A percentile compares a stretch with the other conserved stretches of the same genome.
These are phyloP conservation scores for Eremophila alpestris DNA, from an alignment of 2,797 vertebrate species.

Conservation along the genomic window DNA sequence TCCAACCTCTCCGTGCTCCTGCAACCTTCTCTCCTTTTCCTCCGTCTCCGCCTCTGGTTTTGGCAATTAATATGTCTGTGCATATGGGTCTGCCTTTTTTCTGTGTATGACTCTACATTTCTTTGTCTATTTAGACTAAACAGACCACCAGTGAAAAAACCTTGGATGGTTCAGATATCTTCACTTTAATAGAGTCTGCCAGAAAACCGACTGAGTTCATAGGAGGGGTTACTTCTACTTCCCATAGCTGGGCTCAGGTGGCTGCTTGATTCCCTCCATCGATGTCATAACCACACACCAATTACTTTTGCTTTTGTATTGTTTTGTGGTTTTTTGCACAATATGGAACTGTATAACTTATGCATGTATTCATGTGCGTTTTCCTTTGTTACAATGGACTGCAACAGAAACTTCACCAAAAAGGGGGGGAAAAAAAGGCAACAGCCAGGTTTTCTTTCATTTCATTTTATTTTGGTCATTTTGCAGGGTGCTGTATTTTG, in stretches of 20 bases:
- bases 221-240: slow-evolving; percentile 82
- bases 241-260: slow-evolving; percentile 86
- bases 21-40: slow-evolving; percentile 47
- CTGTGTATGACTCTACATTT: slow-evolving; percentile 76
- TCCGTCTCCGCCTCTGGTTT: slow-evolving; percentile 49
- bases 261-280: slow-evolving; percentile 60
- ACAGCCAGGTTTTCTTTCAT: background rate
- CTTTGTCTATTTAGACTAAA: slow-evolving; percentile 87
- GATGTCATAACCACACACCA: background rate
- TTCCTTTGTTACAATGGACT: background rate
- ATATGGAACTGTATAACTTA: background rate
- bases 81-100: background rate
- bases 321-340: background rate
- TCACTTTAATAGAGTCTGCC: slow-evolving; percentile 82
- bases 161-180: slow-evolving; percentile 83
- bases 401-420: background rate
- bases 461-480: slow-evolving; percentile 33
- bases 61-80: slow-evolving; percentile 43
- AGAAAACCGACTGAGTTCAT: slow-evolving; percentile 85
- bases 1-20: background rate
- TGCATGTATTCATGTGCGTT: background rate
- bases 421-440: fast-evolving
- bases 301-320: background rate
- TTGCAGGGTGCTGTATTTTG: slow-evolving; percentile 41
- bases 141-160: slow-evolving; percentile 87